A percentile compares a stretch with the other conserved stretches of the same genome.
phyloP scores from a whole-genome alignment of 2,888 invertebrate genomes.

The Sinohyriopsis cumingii region DNA sequence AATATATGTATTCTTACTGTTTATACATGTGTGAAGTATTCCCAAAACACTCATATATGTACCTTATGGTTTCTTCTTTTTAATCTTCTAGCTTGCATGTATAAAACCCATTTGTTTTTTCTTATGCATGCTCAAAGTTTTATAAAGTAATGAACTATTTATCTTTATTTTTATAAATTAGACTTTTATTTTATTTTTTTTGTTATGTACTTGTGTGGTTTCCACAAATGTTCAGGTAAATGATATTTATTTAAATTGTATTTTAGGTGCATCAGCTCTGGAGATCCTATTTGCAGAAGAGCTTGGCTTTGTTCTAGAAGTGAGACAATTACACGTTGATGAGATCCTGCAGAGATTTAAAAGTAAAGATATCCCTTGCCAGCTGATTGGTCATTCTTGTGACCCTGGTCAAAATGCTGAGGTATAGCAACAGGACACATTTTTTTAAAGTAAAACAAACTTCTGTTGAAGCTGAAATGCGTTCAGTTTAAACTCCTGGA shows the following conservation, averaged over 20 bases:
- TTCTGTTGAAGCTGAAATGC: not conserved
- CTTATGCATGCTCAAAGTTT: too few species aligned
- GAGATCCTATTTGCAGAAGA: slow-evolving; percentile 72
- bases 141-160: too few species aligned
- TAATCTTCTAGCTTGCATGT: too few species aligned
- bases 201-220: too few species aligned
- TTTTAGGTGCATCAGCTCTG: slow-evolving; percentile 34
- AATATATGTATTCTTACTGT: too few species aligned
- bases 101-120: too few species aligned
- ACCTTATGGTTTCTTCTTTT: too few species aligned
- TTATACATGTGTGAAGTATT: too few species aligned
- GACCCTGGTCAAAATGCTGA: slow-evolving; percentile 10
- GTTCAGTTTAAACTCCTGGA: not conserved
- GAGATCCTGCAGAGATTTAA: slow-evolving; percentile 47
- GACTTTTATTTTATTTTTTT: too few species aligned
- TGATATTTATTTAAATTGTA: not conserved
- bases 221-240: too few species aligned
- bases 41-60: too few species aligned
- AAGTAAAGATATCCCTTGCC: slow-evolving; percentile 50
- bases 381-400: slow-evolving; percentile 60
- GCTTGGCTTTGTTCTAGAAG: slow-evolving; percentile 71
- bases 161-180: too few species aligned
- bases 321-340: slow-evolving; percentile 46
- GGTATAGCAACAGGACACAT: not conserved
- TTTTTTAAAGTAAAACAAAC: slow-evolving; percentile 1